Percentiles rank a stretch among this genome's conserved stretches.
Evolutionary conservation across 2,797 vertebrate species (phyloP).

Genomic region (Lepus townsendii): DNA sequence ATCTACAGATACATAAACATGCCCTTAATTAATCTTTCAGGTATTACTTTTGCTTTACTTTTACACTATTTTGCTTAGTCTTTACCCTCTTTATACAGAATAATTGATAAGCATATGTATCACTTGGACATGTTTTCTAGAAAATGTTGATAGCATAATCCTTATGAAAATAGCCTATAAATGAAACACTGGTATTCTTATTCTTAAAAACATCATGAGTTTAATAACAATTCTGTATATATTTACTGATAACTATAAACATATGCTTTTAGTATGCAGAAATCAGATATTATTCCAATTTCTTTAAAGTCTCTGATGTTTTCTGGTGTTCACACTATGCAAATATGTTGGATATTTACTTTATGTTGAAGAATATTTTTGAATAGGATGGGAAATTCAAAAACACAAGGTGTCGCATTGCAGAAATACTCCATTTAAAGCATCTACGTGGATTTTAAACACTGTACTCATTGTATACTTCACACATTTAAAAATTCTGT

Average conservation of each 20-base stretch:
- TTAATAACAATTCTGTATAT: neutral
- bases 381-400: slow-evolving; percentile 69
- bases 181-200: neutral
- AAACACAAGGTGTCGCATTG: slow-evolving; percentile 75
- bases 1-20: neutral
- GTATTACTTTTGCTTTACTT: slow-evolving; percentile 3
- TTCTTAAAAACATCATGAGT: neutral
- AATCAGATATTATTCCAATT: slow-evolving; percentile 26
- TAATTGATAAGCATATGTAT: neutral
- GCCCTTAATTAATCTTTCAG: slow-evolving; percentile 24
- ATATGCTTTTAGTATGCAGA: neutral
- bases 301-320: slow-evolving; percentile 31
- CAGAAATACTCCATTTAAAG: slow-evolving; percentile 73
- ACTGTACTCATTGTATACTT: slow-evolving; percentile 57
- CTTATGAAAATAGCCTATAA: neutral
- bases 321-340: slow-evolving; percentile 55
- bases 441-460: slow-evolving; percentile 65
- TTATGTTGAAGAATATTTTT: slow-evolving; percentile 77
- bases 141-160: slow-evolving; percentile 22
- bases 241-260: neutral
- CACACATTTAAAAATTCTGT: slow-evolving; percentile 60
- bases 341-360: slow-evolving; percentile 69
- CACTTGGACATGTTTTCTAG: neutral
- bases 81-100: neutral
- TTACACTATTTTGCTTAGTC: neutral